Evolutionary conservation across 2,797 vertebrate species (phyloP).

Genomic region (Hephaestus fuliginosus): DNA sequence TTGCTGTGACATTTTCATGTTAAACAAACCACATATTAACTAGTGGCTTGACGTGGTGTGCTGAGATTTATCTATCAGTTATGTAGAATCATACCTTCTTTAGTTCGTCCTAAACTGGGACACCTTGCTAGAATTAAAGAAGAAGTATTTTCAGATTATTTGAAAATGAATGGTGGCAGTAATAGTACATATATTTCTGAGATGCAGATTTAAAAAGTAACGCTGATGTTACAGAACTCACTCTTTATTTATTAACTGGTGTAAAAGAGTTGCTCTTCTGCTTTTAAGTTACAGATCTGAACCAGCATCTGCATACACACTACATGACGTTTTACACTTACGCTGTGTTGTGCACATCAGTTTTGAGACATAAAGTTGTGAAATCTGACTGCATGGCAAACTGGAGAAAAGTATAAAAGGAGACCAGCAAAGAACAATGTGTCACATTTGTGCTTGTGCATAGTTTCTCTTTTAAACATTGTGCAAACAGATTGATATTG

Average conservation of each 20-base stretch:
- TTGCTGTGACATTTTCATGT: not conserved
- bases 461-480: not conserved
- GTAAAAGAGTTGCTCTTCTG: not conserved
- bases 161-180: not conserved
- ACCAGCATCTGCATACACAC: not conserved
- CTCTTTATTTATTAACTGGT: not conserved
- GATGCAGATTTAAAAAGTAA: not conserved
- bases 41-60: not conserved
- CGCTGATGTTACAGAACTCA: not conserved
- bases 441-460: not conserved
- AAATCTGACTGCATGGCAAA: not conserved
- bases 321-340: not conserved
- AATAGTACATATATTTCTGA: not conserved
- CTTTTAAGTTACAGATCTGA: not conserved
- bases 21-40: not conserved
- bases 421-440: not conserved
- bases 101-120: not conserved
- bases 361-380: not conserved
- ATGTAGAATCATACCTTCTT: no score
- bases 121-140: not conserved
- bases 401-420: not conserved
- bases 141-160: not conserved
- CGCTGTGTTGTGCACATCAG: not conserved
- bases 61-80: not conserved
- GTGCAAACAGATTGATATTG: not conserved